Percentiles rank a stretch among this genome's conserved stretches.
Evolutionary conservation across 2,113 vertebrate genomes (phyloP).

Genomic region (Elgaria multicarinata): DNA sequence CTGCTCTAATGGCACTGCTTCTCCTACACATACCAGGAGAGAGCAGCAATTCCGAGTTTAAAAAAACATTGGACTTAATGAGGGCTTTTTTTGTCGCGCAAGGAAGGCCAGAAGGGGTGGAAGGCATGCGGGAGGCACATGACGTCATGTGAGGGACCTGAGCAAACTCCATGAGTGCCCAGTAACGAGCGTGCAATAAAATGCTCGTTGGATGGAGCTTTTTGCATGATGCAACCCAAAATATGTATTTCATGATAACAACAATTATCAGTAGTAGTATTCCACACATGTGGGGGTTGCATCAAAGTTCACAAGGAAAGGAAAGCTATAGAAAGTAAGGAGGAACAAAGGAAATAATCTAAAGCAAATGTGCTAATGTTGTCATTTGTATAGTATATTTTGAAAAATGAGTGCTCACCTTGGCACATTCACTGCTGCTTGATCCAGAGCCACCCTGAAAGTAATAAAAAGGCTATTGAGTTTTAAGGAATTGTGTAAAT

Average conservation of each 20-base stretch:
- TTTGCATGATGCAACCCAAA: not conserved
- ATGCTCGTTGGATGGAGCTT: too few relatives aligned
- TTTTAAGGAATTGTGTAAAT: not conserved
- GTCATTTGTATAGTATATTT: not conserved
- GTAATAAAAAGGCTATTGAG: not conserved
- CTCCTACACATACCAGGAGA: too few relatives aligned
- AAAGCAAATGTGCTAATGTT: not conserved
- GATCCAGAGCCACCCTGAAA: conserved; percentile 20
- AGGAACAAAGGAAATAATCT: not conserved
- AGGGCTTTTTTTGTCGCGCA: too few relatives aligned
- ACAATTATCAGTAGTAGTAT: not conserved
- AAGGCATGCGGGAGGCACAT: too few relatives aligned
- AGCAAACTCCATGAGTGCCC: too few relatives aligned
- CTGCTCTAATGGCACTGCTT: too few relatives aligned
- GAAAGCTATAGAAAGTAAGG: not conserved
- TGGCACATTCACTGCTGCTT: conserved; percentile 17
- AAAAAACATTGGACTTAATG: too few relatives aligned
- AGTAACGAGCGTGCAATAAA: too few relatives aligned
- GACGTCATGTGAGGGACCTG: too few relatives aligned
- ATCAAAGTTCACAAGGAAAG: not conserved
- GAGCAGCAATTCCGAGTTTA: too few relatives aligned
- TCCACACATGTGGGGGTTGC: not conserved
- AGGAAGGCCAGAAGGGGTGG: too few relatives aligned
- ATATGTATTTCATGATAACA: not conserved
- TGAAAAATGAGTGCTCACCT: conserved; percentile 9